Base-by-base conservation (phyloP, 2,797 vertebrate species). In the Naso thynnoides region DNA sequence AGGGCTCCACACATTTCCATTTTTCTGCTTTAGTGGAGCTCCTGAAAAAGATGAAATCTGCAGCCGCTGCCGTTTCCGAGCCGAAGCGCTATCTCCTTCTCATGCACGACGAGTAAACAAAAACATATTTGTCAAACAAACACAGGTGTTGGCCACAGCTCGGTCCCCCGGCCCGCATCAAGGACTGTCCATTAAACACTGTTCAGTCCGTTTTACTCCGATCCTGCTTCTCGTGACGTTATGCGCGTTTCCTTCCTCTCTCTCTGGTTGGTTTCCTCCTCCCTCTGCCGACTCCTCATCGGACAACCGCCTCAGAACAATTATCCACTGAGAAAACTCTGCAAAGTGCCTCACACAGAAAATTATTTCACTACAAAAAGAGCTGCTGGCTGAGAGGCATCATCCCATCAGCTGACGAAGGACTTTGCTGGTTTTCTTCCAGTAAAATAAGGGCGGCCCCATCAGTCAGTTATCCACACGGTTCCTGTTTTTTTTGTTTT, bases 241-340 rank as follows among this genome's bases (percentile, higher is more conserved):
- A 86, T 92, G 82, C 84, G 86, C 85, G 87, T 55, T 91, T 89
- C 89, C 84, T 90, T 85, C 90, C 91, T 92, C 91, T 74, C 69
- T 64, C 24, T 70, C 90, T 92, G 90, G 72, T 67, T 71, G 66
- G 76, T 76, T 81, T 81, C 79, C 85, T 88, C 89, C 85, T 86
- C 79, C 79, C 71, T 73, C 33, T 33, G 33, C 8, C 33, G 33
- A 33, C 33, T 33, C 49, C 49, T 29, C 87, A 79, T 79, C 86
- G 82, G 84, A 86, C 86, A 69, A 65, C 82, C 80, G 67, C 87
- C 79, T 87, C 72, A 49, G 31, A 11, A 50, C 76, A 54, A 59
- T 38, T 24, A 70, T 45, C 45, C 56, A 65, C 56, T 31, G 56
- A 66, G 57, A 6, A 11, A 56, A 45, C 67, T 16, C 44, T 62